These are phyloP conservation scores for Enteromius trimaculatus DNA, from an alignment of 2,797 vertebrate genomes.

Conservation along the genomic window DNA sequence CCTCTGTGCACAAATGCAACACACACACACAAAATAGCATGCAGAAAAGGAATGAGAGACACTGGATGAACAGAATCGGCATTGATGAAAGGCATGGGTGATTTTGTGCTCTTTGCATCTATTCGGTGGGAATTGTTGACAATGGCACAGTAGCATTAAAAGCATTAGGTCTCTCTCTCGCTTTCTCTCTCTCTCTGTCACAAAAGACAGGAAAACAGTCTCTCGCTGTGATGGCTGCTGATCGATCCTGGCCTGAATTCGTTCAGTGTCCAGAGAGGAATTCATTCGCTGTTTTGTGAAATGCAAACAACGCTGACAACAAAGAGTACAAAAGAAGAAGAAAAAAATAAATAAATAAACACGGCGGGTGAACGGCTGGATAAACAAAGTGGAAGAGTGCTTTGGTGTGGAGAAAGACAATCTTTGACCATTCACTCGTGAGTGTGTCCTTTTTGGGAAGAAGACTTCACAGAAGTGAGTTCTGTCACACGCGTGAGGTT, in stretches of 20 bases:
- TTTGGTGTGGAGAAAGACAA: conserved; percentile 59
- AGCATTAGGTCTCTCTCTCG: conserved; percentile 40
- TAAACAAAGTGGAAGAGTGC: conserved; percentile 58
- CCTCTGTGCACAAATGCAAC: conserved; percentile 7
- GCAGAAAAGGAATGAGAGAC: conserved; percentile 19
- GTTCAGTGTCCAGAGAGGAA: conserved; percentile 47
- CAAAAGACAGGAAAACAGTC: conserved; percentile 43
- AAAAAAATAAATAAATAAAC: conserved; percentile 67
- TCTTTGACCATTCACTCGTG: conserved; percentile 62
- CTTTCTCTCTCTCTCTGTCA: conserved; percentile 20
- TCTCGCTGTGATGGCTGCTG: conserved; percentile 41
- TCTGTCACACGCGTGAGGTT: background rate
- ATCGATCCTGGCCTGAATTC: conserved; percentile 46
- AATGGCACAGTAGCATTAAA: conserved; percentile 38
- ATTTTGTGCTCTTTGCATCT: conserved; percentile 49
- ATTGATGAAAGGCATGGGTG: conserved; percentile 52
- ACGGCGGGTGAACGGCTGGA: conserved; percentile 65
- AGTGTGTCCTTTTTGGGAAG: conserved; percentile 25
- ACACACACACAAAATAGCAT: conserved; percentile 4
- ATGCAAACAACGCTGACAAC: conserved; percentile 65
- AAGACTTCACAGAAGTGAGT: conserved; percentile 12
- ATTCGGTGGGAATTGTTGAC: conserved; percentile 49
- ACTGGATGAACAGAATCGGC: conserved; percentile 22
- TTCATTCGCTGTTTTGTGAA: conserved; percentile 71
- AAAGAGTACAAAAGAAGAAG: conserved; percentile 69